Base-by-base conservation (phyloP, 2,888 invertebrate species). In the Operophtera brumata region DNA sequence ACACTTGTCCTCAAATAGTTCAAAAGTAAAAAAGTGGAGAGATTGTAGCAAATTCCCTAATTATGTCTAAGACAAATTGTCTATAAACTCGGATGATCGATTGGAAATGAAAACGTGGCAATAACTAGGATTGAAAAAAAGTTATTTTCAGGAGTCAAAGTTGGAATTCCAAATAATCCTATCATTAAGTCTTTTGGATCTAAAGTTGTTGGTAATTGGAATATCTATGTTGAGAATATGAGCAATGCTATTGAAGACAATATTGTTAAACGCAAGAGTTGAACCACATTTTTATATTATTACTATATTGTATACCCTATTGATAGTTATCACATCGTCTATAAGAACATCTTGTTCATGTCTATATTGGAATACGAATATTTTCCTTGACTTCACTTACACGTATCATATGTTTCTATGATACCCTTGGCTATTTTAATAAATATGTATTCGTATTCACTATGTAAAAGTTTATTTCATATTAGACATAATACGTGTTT, bases 191-290 rank as follows among this genome's bases (percentile, higher is more conserved):
- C 54, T 67, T 53, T 70, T 70, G 66, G 65, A 72, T 66, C 68
- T 70, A 65, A 64, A 72, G 64, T 74, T 74, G 67, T 76, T 78
- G 72, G 73, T 65, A 70, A 69, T 71, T 73, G 69, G 74, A 65
- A 78, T 74, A 20, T 20, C 20, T 20, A 71, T 47, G 36, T n/a
- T n/a, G n/a, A n/a, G n/a, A n/a, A n/a, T n/a, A 54, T 75, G 79
- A 85, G 84, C 82, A 84, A 86, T 84, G 84, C 78, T 85, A 88
- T 77, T 73, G 72, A 86, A 82, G 90, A 90, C 89, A 89, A 89
- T 90, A 90, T 88, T 89, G 87, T 88, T 89, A 80, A 80, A 81
- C 68, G 80, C 85, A 85, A 85, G 75, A 78, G 75, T 78, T 85
- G 78, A 82, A 86, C 78, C 84, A 86, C 86, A 83, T 86, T 87